Evolutionary conservation across 2,888 invertebrate genomes (phyloP), one percentile per base, ranked within the genome.

Genomic region (Sisyra terminalis): DNA sequence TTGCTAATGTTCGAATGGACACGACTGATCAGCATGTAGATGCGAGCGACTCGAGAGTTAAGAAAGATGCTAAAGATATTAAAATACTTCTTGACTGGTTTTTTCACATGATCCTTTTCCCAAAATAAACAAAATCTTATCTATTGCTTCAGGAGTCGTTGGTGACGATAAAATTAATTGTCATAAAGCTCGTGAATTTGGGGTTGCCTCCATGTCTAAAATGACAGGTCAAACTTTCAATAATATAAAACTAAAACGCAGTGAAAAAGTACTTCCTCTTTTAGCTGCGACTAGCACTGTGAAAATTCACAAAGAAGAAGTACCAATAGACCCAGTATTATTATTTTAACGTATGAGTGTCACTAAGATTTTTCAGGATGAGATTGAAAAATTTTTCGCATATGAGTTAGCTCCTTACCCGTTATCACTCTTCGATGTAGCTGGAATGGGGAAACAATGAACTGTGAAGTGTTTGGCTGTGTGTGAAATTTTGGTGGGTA

Each of bases 1-100:
- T 45, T 9, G 38, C 35, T 10, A 32, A 43, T 43, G 42, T 45
- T 14, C 6, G 46, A 39, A 51, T 56, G 49, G 54, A 53, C 46
- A 52, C 53, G n/a, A 51, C 51, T 2, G 56, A 58, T 2, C 58
- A 59, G 49, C 57, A 60, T 52, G 55, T 58, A 32, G 58, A 58
- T 53, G 52, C 55, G 38, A 56, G 57, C 46, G 52, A 56, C 51
- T 56, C 56, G 43, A 48, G 57, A 46, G 46, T 57, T 46, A 53
- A 54, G 41, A 54, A 46, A 52, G 53, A 57, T 50, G 45, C 44
- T 44, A 43, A 39, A 39, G 46, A 50, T 30, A 30, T n/a, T n/a
- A n/a, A 44, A 40, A 47, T 30, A 30, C 40, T 40, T 40, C 14
- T 29, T 1, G 40, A 40, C 11, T 29, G 40, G n/a, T n/a, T n/a